phyloP scores from a whole-genome alignment of 2,113 vertebrate species.

The Oriolus oriolus region DNA sequence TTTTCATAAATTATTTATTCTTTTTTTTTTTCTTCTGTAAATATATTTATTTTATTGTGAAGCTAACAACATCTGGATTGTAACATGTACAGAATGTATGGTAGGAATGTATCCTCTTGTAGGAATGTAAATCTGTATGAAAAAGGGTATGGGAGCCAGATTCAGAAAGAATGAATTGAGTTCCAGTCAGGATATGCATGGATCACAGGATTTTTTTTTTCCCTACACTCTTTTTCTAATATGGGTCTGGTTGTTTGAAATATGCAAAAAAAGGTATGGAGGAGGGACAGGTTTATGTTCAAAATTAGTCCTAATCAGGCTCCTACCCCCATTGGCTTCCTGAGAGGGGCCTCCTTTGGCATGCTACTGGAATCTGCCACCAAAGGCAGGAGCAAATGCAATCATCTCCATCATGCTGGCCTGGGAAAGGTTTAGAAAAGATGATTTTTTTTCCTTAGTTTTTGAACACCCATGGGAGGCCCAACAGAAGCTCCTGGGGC shows the following conservation, averaged over 20 bases:
- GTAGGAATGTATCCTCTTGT: conserved; percentile 82
- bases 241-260: conserved; percentile 71
- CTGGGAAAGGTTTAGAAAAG: neutral
- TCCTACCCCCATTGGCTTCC: conserved; percentile 24
- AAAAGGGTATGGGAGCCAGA: conserved; percentile 79
- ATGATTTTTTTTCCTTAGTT: neutral
- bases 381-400: neutral
- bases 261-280: conserved; percentile 70
- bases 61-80: conserved; percentile 90
- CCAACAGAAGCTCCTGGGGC: neutral
- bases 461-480: neutral
- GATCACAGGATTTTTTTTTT: conserved; percentile 15
- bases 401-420: neutral
- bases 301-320: conserved; percentile 51
- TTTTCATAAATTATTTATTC: conserved; percentile 94
- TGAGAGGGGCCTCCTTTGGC: neutral
- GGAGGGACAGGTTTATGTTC: conserved; percentile 57
- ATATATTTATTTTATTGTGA: conserved; percentile 99
- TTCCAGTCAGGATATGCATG: conserved; percentile 54
- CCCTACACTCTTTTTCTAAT: conserved; percentile 29
- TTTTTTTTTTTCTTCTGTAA: conserved; percentile 89
- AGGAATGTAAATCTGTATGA: conserved; percentile 85
- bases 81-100: conserved; percentile 97
- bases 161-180: conserved; percentile 35
- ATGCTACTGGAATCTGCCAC: neutral